Conservation (phyloP, 2,888 invertebrate genomes). For the Hemistola chrysoprasaria region DNA sequence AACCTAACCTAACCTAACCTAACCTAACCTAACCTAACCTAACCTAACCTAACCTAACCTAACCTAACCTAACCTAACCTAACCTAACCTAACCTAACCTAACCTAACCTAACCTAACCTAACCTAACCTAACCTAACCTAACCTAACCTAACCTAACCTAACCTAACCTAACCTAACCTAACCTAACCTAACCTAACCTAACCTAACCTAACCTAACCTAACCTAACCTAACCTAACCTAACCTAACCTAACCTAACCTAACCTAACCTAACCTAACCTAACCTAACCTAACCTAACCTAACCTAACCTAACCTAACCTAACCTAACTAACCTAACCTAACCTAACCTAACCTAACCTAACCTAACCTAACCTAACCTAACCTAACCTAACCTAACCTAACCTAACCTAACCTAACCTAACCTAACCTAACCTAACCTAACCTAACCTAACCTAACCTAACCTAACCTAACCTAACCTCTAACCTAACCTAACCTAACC, state of each 20-base stretch:
- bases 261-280: conserved; percentile 8
- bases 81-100: conserved; percentile 10
- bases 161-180: conserved; percentile 10
- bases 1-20: conserved; percentile 10
- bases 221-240: conserved; percentile 9
- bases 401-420: conserved; percentile 9
- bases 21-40: conserved; percentile 11
- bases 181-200: conserved; percentile 10
- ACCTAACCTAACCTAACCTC: conserved; percentile 5
- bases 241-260: conserved; percentile 12
- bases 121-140: conserved; percentile 13
- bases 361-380: conserved; percentile 10
- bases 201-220: conserved; percentile 8
- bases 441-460: conserved; percentile 8
- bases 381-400: conserved; percentile 11
- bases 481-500: conserved; percentile 10
- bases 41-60: conserved; percentile 11
- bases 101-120: conserved; percentile 18
- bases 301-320: conserved; percentile 2
- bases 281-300: conserved; percentile 8
- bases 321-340: conserved; percentile 7
- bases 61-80: too few relatives aligned
- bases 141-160: conserved; percentile 10
- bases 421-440: conserved; percentile 9
- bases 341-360: conserved; percentile 9